phyloP scores from a whole-genome alignment of 2,888 invertebrate species.

The Galerucella pusilla region DNA sequence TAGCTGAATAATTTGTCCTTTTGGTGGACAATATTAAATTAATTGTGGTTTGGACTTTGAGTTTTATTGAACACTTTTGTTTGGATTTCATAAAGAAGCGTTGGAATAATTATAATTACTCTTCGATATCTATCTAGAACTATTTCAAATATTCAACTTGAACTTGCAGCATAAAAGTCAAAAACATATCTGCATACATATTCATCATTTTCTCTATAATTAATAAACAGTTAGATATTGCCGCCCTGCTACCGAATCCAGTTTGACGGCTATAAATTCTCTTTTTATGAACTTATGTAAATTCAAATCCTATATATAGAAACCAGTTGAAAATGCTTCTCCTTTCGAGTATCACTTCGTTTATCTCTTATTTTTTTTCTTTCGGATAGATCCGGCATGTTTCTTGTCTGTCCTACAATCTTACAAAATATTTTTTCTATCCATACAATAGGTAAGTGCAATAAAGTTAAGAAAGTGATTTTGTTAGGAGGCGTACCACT shows the following conservation, averaged over 20 bases:
- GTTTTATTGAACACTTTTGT: too few relatives aligned
- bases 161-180: slow-evolving; percentile 19
- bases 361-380: slow-evolving; percentile 14
- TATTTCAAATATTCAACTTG: slow-evolving; percentile 12
- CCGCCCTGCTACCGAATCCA: slow-evolving; percentile 63
- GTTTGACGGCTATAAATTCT: slow-evolving; percentile 63
- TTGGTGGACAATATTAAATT: too few relatives aligned
- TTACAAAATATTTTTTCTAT: slow-evolving; percentile 37
- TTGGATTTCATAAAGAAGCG: too few relatives aligned
- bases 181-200: slow-evolving; percentile 40
- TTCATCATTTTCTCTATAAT: slow-evolving; percentile 54
- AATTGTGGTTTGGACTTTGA: too few relatives aligned
- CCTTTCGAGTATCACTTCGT: slow-evolving; percentile 6
- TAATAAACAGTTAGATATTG: slow-evolving; percentile 61
- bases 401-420: slow-evolving; percentile 20
- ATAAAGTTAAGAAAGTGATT: slow-evolving; percentile 24
- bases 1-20: too few relatives aligned
- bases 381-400: slow-evolving; percentile 11
- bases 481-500: slow-evolving; percentile 24
- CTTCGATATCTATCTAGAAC: too few relatives aligned
- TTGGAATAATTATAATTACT: too few relatives aligned
- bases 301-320: slow-evolving; percentile 55
- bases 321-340: slow-evolving; percentile 46
- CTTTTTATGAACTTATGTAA: slow-evolving; percentile 61
- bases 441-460: slow-evolving; percentile 31